These are phyloP conservation scores for Drosophila trapezifrons DNA, from an alignment of 1,140 invertebrate genomes.

Conservation along the genomic window DNA sequence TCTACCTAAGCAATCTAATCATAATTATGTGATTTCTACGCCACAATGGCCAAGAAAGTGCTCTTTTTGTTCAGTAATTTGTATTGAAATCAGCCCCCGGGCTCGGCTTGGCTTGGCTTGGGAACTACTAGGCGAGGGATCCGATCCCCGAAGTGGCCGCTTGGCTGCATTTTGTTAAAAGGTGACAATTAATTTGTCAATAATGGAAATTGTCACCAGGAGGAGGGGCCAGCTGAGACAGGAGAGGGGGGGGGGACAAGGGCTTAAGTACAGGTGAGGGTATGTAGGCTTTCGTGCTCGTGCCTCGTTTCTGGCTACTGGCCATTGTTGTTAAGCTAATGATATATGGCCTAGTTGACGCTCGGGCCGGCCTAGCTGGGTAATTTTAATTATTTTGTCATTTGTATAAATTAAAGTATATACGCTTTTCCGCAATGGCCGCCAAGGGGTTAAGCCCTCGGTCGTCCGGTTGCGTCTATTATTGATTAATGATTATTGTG, in stretches of 20 bases:
- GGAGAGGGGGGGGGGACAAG: neutral
- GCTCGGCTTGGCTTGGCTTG: neutral
- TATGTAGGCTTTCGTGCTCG: conserved; percentile 32
- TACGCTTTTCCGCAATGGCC: conserved; percentile 42
- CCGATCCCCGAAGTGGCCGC: conserved; percentile 21
- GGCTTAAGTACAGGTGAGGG: neutral
- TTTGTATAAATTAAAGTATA: conserved; percentile 82
- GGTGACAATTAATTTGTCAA: conserved; percentile 83
- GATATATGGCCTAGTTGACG: conserved; percentile 73
- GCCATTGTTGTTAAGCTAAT: conserved; percentile 65
- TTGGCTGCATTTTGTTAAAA: conserved; percentile 78
- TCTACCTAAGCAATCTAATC: conserved; percentile 60
- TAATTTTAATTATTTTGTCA: conserved; percentile 82
- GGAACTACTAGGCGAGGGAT: neutral
- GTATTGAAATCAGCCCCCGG: conserved; percentile 64
- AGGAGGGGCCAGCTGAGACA: conserved; percentile 3
- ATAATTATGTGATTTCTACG: conserved; percentile 75
- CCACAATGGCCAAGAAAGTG: conserved; percentile 31
- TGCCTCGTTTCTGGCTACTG: conserved; percentile 50
- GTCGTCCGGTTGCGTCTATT: neutral
- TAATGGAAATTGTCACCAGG: conserved; percentile 72
- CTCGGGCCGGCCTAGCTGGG: conserved; percentile 21
- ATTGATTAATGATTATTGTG: conserved; percentile 61
- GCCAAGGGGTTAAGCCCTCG: conserved; percentile 34
- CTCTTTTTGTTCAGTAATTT: conserved; percentile 65